Evolutionary conservation across 2,113 vertebrate species (phyloP), one percentile per base, ranked within the genome.

Genomic region (Camelus bactrianus): DNA sequence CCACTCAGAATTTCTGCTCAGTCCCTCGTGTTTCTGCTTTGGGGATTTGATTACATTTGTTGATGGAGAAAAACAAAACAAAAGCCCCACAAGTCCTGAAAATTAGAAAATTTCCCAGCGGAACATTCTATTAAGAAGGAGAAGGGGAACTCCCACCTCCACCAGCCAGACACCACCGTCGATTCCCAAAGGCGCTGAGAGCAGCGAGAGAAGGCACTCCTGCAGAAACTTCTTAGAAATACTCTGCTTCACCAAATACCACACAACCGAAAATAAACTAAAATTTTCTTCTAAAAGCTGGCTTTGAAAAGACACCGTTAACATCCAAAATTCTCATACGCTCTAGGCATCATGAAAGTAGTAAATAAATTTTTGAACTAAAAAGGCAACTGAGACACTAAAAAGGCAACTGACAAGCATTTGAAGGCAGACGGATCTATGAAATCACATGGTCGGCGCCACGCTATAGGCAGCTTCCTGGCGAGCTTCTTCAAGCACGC

Each of bases 61-160:
- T 91, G 50, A 54, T 60, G 46, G 77, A 92, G 75, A 80, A 94
- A 92, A 96, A 84, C 75, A 88, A 96, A 96, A 89, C 81, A 50
- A 91, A 96, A 83, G 13, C 76, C 70, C 76, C 73, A 26, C 86
- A 90, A 48, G 62, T 52, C 52, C 75, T 90, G 72, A 86, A 95
- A 97, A 96, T 92, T 67, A 87, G 86, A 89, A 82, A 86, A 95
- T 80, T 60, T 93, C 92, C 91, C 89, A 73, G 48, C 50, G 96
- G 95, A 89, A 42, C 70, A 35, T 81, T 93, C 94, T 84, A 76
- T 80, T 87, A 86, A 77, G 65, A 42, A 69, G 62, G n/a, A 77
- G 32, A 10, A 2, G 32, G 0, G 5, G 26, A 16, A 5, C 46
- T 93, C 58, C 24, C 38, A 3, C 65, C 83, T 76, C 50, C 80